Conservation (phyloP, 1,140 invertebrate species). For the Papilio xuthus region DNA sequence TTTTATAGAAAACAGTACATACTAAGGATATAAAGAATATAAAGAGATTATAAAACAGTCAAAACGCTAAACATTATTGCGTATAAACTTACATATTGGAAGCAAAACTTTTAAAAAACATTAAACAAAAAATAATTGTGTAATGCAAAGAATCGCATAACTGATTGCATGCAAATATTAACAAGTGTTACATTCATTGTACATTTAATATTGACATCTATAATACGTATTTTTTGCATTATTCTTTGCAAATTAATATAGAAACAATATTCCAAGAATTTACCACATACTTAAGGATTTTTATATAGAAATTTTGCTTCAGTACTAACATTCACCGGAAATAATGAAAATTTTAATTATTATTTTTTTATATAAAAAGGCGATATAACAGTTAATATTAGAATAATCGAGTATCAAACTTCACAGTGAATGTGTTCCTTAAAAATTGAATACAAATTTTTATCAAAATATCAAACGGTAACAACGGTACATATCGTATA, state of each 20-base stretch:
- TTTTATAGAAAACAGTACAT: conserved; percentile 76
- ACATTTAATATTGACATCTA: conserved; percentile 34
- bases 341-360: background rate
- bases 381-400: background rate
- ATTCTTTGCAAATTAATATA: background rate
- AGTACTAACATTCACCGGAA: conserved; percentile 23
- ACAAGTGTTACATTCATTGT: conserved; percentile 49
- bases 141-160: conserved; percentile 39
- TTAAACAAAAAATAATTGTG: conserved; percentile 27
- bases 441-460: conserved; percentile 51
- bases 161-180: conserved; percentile 53
- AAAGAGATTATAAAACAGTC: conserved; percentile 72
- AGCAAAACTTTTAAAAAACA: conserved; percentile 35
- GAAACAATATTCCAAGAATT: background rate
- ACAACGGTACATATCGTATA: conserved; percentile 52
- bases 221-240: conserved; percentile 26
- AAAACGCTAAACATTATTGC: conserved; percentile 55
- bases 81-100: conserved; percentile 42
- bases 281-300: background rate
- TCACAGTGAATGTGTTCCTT: conserved; percentile 23
- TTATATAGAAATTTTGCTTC: background rate
- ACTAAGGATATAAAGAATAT: conserved; percentile 69
- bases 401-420: background rate
- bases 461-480: conserved; percentile 58
- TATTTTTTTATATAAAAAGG: background rate